Evolutionary conservation across 2,888 invertebrate genomes (phyloP).

Genomic region (Ceramica pisi): DNA sequence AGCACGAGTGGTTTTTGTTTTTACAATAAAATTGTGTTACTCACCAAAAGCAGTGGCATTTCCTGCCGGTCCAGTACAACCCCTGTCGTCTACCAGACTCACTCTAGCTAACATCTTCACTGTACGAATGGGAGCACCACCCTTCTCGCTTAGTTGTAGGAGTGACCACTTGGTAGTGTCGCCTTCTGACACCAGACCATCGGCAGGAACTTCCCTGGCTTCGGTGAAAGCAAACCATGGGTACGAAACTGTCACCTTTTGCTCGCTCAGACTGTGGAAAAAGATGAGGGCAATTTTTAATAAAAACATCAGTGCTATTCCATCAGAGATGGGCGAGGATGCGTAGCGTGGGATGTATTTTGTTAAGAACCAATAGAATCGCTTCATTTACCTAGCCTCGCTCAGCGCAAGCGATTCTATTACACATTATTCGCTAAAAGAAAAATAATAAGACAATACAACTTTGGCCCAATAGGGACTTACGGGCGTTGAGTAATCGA

Average conservation of each 20-base stretch:
- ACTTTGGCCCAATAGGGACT: too few relatives aligned
- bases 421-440: too few relatives aligned
- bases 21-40: constrained; percentile 43
- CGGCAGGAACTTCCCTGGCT: constrained; percentile 72
- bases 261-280: constrained; percentile 81
- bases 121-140: constrained; percentile 70
- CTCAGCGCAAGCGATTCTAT: too few relatives aligned
- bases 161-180: constrained; percentile 75
- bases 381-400: too few relatives aligned
- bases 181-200: constrained; percentile 75
- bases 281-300: not conserved
- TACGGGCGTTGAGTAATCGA: too few relatives aligned
- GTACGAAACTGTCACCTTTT: constrained; percentile 81
- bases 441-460: too few relatives aligned
- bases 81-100: constrained; percentile 81
- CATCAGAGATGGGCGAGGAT: too few relatives aligned
- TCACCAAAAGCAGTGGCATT: constrained; percentile 85
- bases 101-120: constrained; percentile 83
- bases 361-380: too few relatives aligned
- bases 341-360: too few relatives aligned
- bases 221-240: constrained; percentile 84
- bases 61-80: constrained; percentile 82
- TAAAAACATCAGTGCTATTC: too few relatives aligned
- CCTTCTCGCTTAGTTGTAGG: constrained; percentile 75
- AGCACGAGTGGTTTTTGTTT: too few relatives aligned